Evolutionary conservation across 2,113 vertebrate genomes (phyloP), one percentile per base, ranked within the genome.

Genomic region (Pantherophis guttatus): DNA sequence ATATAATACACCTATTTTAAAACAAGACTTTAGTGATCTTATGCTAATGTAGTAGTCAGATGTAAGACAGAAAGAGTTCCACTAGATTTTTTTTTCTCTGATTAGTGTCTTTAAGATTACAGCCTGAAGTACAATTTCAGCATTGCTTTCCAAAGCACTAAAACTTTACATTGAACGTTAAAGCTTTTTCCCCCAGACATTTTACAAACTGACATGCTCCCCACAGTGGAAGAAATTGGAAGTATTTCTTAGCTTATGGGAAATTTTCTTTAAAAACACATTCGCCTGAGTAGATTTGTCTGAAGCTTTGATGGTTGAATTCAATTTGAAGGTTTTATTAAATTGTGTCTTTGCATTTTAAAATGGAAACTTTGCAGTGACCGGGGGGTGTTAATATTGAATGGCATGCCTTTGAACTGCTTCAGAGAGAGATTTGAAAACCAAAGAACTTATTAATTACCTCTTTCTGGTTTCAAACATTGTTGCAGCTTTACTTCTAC

Each of bases 181-280:
- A 93, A 33, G 3, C 29, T 17, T 53, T 1, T 1, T 15, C 24
- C 48, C 33, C 12, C 23, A 39, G 3, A 13, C 29, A 39, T 52
- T 90, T 50, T 81, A 86, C 26, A 94, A 95, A 89, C 58, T 87
- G 75, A 75, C 44, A 17, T 90, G 50, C 91, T 94, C 21, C 15
- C 54, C 86, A 39, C 91, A 62, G 91, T 91, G 90, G 65, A 94
- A 91, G 86, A 94, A 58, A 10, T 3, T 92, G n/a, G 87, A 91
- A 94, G 65, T 15, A 55, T 29, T 33, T 91, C 85, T 55, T 93
- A 13, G 13, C 52, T 86, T 44, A 26, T 17, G 89, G 13, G 75
- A 81, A 81, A 44, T 81, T 81, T 39, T 81, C 33, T 81, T 39
- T 8, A 75, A 33, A 33, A 81, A 81, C n/a, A 81, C 17, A 39